These are phyloP conservation scores for Boloria selene DNA, from an alignment of 2,888 invertebrate genomes.

Conservation along the genomic window DNA sequence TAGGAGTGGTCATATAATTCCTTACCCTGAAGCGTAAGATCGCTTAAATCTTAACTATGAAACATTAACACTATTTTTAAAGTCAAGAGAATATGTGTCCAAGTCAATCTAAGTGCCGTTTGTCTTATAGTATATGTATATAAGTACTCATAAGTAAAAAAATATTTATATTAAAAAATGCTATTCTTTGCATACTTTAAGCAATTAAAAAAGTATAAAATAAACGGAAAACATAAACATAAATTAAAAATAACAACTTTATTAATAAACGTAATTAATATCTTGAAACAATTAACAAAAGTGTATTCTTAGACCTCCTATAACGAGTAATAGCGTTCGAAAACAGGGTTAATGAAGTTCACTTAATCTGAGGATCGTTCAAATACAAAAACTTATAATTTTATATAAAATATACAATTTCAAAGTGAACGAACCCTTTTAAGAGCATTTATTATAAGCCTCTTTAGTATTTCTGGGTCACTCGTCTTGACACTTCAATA, in stretches of 20 bases:
- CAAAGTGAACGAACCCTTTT: slow-evolving; percentile 28
- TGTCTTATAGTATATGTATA: no score
- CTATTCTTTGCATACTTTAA: no score
- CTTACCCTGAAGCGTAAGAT: no score
- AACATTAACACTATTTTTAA: no score
- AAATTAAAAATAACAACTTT: slow-evolving; percentile 3
- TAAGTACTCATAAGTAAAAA: no score
- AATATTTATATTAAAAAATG: no score
- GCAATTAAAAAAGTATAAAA: no score
- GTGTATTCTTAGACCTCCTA: neutral
- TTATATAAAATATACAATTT: slow-evolving; percentile 23
- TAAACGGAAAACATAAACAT: slow-evolving; percentile 4
- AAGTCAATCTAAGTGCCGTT: no score
- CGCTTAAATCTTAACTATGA: no score
- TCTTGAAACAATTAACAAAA: slow-evolving; percentile 14
- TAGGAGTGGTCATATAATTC: no score
- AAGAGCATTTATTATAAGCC: slow-evolving; percentile 28
- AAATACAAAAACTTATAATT: slow-evolving; percentile 31
- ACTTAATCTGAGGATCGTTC: slow-evolving; percentile 22
- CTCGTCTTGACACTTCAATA: slow-evolving; percentile 6
- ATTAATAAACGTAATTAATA: slow-evolving; percentile 9
- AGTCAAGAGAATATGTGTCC: no score
- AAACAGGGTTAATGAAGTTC: slow-evolving; percentile 19
- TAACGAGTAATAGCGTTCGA: neutral
- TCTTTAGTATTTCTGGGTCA: slow-evolving; percentile 18